Evolutionary conservation across 2,888 invertebrate genomes (phyloP).

Genomic region (Apamea epomidion): DNA sequence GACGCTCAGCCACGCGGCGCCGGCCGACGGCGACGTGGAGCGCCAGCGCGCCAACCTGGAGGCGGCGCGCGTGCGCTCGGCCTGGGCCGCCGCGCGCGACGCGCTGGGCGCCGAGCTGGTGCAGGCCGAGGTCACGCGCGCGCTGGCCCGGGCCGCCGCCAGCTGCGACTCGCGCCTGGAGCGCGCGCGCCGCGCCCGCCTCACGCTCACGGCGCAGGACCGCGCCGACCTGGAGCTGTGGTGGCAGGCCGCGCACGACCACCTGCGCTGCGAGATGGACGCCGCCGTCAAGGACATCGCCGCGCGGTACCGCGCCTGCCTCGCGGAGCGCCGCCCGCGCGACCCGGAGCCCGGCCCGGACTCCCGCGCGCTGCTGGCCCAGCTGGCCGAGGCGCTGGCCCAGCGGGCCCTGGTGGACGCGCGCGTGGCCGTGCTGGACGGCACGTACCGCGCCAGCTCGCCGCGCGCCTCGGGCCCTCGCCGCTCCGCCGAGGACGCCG

Average conservation of each 20-base stretch:
- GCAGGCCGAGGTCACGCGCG: constrained; percentile 94
- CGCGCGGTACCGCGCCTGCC: constrained; percentile 92
- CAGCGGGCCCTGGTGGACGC: constrained; percentile 92
- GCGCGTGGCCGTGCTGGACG: constrained; percentile 92
- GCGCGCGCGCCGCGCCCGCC: constrained; percentile 89
- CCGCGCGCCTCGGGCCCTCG: constrained; percentile 63
- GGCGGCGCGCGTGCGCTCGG: constrained; percentile 93
- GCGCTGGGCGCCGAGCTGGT: constrained; percentile 94
- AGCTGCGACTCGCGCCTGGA: constrained; percentile 92
- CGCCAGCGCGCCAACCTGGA: constrained; percentile 86
- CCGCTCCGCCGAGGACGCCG: constrained; percentile 81
- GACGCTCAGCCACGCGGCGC: constrained; percentile 90
- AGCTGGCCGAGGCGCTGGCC: constrained; percentile 76
- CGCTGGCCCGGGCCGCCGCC: constrained; percentile 93
- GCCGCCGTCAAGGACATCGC: constrained; percentile 92
- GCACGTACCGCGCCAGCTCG: constrained; percentile 86
- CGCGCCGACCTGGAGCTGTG: constrained; percentile 93
- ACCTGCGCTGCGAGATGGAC: constrained; percentile 93
- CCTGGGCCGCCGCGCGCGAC: constrained; percentile 94
- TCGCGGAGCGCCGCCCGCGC: constrained; percentile 75
- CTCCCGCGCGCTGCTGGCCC: constrained; percentile 73
- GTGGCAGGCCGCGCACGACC: constrained; percentile 93
- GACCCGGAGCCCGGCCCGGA: constrained; percentile 83
- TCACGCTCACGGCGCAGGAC: constrained; percentile 92
- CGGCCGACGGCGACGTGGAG: constrained; percentile 86